Conservation (phyloP, 1,140 invertebrate genomes). For the Ips nitidus region DNA sequence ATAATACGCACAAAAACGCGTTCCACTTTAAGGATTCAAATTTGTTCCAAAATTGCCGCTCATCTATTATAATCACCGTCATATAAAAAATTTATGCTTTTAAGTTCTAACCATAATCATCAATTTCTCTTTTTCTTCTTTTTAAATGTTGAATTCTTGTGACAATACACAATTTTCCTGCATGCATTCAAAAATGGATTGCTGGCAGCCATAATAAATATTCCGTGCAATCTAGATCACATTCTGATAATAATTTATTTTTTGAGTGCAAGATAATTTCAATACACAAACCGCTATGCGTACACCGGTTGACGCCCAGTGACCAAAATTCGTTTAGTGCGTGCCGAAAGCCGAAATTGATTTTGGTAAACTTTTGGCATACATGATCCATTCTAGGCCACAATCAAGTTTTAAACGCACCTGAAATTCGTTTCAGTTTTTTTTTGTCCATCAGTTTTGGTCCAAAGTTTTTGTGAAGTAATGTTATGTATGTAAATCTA, state of each 20-base stretch:
- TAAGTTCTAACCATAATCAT: too few species aligned
- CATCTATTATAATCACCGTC: too few species aligned
- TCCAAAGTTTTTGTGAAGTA: too few species aligned
- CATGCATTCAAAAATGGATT: not conserved
- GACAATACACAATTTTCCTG: too few species aligned
- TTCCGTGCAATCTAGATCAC: constrained; percentile 10
- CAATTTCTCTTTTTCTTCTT: too few species aligned
- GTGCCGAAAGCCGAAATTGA: constrained; percentile 8
- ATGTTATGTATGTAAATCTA: too few species aligned
- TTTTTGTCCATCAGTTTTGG: too few species aligned
- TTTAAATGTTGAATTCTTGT: too few species aligned
- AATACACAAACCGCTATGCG: constrained; percentile 16
- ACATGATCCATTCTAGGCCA: constrained; percentile 27
- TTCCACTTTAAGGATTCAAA: too few species aligned
- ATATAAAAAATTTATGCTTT: too few species aligned
- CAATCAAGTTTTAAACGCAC: constrained; percentile 13
- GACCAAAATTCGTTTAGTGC: constrained; percentile 19
- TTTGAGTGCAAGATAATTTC: not conserved
- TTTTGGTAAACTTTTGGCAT: constrained; percentile 28
- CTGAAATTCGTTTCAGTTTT: not conserved
- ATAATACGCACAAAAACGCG: too few species aligned
- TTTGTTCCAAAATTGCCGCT: too few species aligned
- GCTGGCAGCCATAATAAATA: not conserved
- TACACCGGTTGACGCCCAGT: constrained; percentile 15
- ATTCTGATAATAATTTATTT: constrained; percentile 10